phyloP scores from a whole-genome alignment of 2,113 vertebrate genomes.

The Oncorhynchus clarkii region DNA sequence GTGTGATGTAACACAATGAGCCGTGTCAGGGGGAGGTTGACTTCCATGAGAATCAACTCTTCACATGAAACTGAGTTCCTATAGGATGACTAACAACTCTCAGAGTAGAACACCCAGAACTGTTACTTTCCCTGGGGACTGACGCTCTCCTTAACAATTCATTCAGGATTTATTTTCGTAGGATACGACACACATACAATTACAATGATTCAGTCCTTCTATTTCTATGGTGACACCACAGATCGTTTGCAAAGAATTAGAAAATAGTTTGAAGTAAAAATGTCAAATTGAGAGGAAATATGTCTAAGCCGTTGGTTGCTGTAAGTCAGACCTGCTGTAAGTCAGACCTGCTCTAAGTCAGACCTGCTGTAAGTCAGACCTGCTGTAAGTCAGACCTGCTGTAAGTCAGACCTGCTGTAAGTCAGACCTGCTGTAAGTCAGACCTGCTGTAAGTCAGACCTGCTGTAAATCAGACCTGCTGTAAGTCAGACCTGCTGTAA shows the following conservation, averaged over 20 bases:
- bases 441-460: too few relatives aligned
- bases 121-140: slow-evolving; percentile 26
- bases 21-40: slow-evolving; percentile 18
- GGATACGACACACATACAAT: background rate
- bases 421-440: too few relatives aligned
- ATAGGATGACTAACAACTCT: slow-evolving; percentile 36
- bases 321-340: too few relatives aligned
- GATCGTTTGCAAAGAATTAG: slow-evolving; percentile 6
- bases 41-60: background rate
- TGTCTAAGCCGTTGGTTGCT: slow-evolving; percentile 12
- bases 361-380: too few relatives aligned
- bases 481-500: too few relatives aligned
- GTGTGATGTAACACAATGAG: background rate
- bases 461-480: too few relatives aligned
- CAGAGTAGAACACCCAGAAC: slow-evolving; percentile 23
- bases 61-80: slow-evolving; percentile 37
- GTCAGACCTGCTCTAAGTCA: too few relatives aligned
- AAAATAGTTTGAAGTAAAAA: slow-evolving; percentile 6
- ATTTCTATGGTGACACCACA: background rate
- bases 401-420: too few relatives aligned
- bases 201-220: too few relatives aligned
- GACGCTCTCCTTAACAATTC: slow-evolving; percentile 40
- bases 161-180: slow-evolving; percentile 50
- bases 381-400: too few relatives aligned
- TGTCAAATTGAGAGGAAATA: slow-evolving; percentile 43